Conservation (phyloP, 2,888 invertebrate genomes). For the Pycnomerus fuliginosus region DNA sequence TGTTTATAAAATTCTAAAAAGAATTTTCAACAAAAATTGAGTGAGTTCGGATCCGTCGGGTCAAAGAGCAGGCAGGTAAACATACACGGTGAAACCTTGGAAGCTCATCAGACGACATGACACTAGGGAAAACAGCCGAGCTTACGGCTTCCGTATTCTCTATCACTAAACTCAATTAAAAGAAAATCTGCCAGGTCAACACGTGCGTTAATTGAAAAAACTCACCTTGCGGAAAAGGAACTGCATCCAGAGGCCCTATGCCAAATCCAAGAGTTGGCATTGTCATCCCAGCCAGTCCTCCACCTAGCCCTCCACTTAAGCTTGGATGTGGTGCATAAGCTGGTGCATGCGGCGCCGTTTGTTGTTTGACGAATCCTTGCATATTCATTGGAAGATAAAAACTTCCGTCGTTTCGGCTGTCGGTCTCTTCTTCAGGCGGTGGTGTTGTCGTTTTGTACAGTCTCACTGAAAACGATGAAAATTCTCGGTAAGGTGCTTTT, state of each 20-base stretch:
- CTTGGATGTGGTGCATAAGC: constrained; percentile 41
- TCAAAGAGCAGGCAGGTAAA: no score
- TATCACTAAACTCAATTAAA: no score
- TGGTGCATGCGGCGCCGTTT: constrained; percentile 40
- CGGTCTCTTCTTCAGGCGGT: constrained; percentile 31
- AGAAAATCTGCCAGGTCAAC: no score
- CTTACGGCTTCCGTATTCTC: no score
- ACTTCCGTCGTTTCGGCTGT: constrained; percentile 24
- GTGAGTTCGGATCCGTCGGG: no score
- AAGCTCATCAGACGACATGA: no score
- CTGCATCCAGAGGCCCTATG: constrained; percentile 46
- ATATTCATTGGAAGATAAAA: constrained; percentile 40
- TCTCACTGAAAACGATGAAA: constrained; percentile 35
- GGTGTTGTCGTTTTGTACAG: constrained; percentile 40
- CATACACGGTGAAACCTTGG: no score
- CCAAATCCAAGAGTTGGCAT: constrained; percentile 47
- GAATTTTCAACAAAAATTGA: no score
- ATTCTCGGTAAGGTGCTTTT: constrained; percentile 13
- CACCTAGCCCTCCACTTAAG: constrained; percentile 37
- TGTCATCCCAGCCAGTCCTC: constrained; percentile 38
- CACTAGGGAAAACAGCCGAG: no score
- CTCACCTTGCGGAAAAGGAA: constrained; percentile 50
- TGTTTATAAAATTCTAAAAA: no score
- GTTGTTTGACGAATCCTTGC: constrained; percentile 46
- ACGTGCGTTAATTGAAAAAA: constrained; percentile 14